Percentiles rank a stretch among this genome's conserved stretches.
Conservation (phyloP, 2,888 invertebrate genomes). For the Drosophila emarginata region DNA sequence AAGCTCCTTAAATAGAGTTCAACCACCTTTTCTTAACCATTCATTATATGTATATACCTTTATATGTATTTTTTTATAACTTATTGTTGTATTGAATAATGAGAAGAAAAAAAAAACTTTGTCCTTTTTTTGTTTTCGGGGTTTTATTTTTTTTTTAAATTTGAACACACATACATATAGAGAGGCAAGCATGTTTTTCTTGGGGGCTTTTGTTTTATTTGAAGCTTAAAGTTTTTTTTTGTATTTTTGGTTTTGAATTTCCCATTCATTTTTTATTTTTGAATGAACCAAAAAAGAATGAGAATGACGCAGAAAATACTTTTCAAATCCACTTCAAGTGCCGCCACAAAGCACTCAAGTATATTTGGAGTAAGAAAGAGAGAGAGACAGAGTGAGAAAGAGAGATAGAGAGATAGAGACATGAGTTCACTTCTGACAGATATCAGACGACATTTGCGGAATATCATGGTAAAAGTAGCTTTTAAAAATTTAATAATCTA, state of each 20-base stretch:
- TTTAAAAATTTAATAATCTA: too few species aligned
- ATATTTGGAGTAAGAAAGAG: not conserved
- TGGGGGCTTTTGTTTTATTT: conserved; percentile 13
- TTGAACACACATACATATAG: not conserved
- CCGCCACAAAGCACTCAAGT: conserved; percentile 2
- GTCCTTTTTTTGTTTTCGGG: conserved; percentile 11
- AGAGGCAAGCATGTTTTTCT: not conserved
- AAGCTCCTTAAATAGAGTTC: conserved; percentile 12
- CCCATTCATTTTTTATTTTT: conserved; percentile 7
- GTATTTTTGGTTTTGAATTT: conserved; percentile 13
- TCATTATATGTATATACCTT: conserved; percentile 33
- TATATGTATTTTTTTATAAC: conserved; percentile 25
- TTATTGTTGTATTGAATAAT: conserved; percentile 32
- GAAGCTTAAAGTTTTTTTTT: conserved; percentile 8
- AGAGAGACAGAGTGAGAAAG: not conserved
- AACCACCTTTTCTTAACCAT: conserved; percentile 31
- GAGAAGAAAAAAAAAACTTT: not conserved
- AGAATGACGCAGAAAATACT: conserved; percentile 10
- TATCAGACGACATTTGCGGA: not conserved
- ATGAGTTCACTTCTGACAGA: not conserved
- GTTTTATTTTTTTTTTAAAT: not conserved
- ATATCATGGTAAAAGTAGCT: not conserved
- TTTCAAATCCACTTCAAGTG: conserved; percentile 6
- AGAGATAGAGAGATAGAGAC: not conserved
- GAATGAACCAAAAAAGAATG: conserved; percentile 5